Evolutionary conservation across 2,113 vertebrate genomes (phyloP).

Genomic region (Alligator sinensis): DNA sequence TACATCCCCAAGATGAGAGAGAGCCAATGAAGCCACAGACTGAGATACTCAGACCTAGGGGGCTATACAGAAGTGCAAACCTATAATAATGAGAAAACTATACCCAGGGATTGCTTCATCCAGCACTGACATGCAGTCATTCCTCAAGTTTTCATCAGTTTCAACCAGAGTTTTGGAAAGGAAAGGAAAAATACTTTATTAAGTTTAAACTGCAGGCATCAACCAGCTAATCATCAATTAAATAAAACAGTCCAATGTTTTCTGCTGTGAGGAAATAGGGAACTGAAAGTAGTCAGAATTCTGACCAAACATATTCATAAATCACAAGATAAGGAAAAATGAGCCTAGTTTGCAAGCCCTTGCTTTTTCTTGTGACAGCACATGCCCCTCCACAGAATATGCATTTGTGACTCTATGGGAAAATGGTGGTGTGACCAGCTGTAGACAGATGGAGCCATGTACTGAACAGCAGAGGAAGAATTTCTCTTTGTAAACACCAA

Average conservation of each 20-base stretch:
- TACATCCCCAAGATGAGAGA: too few species aligned
- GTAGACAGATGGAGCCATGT: not conserved
- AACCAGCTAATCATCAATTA: not conserved
- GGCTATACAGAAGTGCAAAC: not conserved
- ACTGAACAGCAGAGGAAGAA: not conserved
- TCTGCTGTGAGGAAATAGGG: not conserved
- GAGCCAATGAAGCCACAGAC: too few species aligned
- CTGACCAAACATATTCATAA: not conserved
- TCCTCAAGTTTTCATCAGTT: not conserved
- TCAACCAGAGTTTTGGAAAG: not conserved
- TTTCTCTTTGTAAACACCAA: not conserved
- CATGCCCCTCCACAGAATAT: not conserved
- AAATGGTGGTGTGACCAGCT: not conserved
- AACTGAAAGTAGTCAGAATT: not conserved
- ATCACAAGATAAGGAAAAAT: not conserved
- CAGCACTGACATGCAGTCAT: not conserved
- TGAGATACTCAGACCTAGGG: not conserved
- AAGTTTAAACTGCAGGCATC: not conserved
- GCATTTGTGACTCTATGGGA: not conserved
- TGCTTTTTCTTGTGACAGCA: not conserved
- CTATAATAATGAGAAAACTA: not conserved
- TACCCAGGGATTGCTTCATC: accelerated
- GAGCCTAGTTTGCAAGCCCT: not conserved
- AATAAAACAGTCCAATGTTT: not conserved
- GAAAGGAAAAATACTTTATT: not conserved